Evolutionary conservation across 92 coral and sea anemone species (phyloP).

Genomic region (Parazoanthus swiftii): DNA sequence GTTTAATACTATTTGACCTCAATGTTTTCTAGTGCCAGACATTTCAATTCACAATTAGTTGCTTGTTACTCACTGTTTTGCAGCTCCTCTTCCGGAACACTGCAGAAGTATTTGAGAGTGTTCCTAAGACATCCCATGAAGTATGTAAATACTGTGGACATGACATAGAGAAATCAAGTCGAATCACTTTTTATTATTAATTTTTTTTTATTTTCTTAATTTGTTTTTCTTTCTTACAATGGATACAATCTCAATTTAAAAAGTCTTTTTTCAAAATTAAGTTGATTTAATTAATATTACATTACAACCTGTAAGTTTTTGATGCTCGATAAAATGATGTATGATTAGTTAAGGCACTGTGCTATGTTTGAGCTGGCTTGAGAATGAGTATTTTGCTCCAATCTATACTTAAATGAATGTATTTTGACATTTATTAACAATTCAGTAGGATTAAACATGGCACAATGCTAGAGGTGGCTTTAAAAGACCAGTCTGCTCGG

Average conservation of each 20-base stretch:
- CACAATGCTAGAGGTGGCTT: not conserved
- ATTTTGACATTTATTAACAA: too few species aligned
- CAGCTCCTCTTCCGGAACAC: conserved; percentile 32
- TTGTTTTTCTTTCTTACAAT: too few species aligned
- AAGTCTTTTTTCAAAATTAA: too few species aligned
- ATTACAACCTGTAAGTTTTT: not conserved
- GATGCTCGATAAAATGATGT: not conserved
- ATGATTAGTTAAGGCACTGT: too few species aligned
- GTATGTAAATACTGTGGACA: conserved; percentile 62
- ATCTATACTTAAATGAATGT: not conserved
- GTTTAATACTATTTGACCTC: too few species aligned
- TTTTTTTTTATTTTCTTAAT: too few species aligned
- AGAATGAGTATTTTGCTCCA: not conserved
- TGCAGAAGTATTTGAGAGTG: conserved; percentile 67
- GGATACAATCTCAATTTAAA: too few species aligned
- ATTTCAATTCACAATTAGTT: too few species aligned
- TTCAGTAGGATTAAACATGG: not conserved
- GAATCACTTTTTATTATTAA: too few species aligned
- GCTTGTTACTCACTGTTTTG: conserved; percentile 45
- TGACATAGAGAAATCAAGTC: not conserved
- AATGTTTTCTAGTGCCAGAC: too few species aligned
- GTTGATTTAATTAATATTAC: too few species aligned
- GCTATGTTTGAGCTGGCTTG: not conserved
- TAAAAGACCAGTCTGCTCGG: too few species aligned
- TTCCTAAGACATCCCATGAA: conserved; percentile 61